Base-by-base conservation (phyloP, 2,888 invertebrate species). In the Stictocephala bisonia region DNA sequence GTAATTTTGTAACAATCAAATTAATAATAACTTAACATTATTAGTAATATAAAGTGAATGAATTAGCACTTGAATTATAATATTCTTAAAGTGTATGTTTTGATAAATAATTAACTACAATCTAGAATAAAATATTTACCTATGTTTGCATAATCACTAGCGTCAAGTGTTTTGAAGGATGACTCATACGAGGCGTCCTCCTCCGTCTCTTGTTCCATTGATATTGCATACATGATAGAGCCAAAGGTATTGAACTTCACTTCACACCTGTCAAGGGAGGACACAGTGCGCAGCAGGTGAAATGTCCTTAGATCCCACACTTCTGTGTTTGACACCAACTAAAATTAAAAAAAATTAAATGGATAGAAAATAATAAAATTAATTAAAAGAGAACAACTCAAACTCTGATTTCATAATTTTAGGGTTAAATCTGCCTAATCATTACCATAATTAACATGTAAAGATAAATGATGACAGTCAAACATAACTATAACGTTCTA, bases 241-340 rank as follows among this genome's bases (percentile, higher is more conserved):
- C 93, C 94, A 70, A 91, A 88, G 1, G 94, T 91, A 73, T 96
- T 97, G 85, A 99, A 99, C 74, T 91, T 88, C 3, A 97, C 90
- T 82, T 91, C 90, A 80, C 96, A 96, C 83, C 96, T 95, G 83
- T 98, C 96, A 76, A 99, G 86, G 0, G 93, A 92, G 0, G 97
- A 95, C 66, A 99, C 97, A 0, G 98, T 98, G 83, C 96, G 91
- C 35, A 99, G 85, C 48, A 99, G 85, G 82, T 97, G 95, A 84
- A 96, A 98, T 48, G 97, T 97, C 79, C 99, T 86, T 26, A 99
- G 84, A 83, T 99, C 99, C 99, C 99, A 99, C 69, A 99, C 96
- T 88, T 99, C 98, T 0, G 97, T 96, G 83, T 99, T 99, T 71
- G 98, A 96, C 81, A 99, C 94, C 44, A 97, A 90, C 89, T 92